Percentiles rank a stretch among this genome's conserved stretches.
Evolutionary conservation across 92 coral and sea anemone genomes (phyloP).

Genomic region (Paragorgia papillata): DNA sequence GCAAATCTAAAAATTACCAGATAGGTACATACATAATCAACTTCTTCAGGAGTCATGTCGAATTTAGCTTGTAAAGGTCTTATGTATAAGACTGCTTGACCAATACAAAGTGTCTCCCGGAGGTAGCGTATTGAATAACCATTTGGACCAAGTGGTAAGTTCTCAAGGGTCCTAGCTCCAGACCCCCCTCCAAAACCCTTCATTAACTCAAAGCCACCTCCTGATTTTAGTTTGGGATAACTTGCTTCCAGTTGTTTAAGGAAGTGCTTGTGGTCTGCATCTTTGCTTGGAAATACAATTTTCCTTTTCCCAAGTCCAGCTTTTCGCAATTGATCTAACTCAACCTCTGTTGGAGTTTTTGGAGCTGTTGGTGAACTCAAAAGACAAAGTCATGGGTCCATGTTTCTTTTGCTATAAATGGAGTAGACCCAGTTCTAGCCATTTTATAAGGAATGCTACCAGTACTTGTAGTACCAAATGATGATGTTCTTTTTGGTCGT

Average conservation of each 20-base stretch:
- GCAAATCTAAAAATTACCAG: too few relatives aligned
- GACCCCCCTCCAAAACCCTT: slow-evolving; percentile 51
- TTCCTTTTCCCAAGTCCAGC: slow-evolving; percentile 52
- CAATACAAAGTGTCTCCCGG: slow-evolving; percentile 26
- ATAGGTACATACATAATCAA: slow-evolving; percentile 8
- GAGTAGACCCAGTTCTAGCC: slow-evolving; percentile 6
- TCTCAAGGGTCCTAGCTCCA: slow-evolving; percentile 37
- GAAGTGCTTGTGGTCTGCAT: slow-evolving; percentile 32
- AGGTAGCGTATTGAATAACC: slow-evolving; percentile 31
- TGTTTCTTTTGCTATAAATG: slow-evolving; percentile 38
- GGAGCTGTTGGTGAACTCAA: slow-evolving; percentile 29
- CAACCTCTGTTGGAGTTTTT: slow-evolving; percentile 40
- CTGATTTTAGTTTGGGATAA: slow-evolving; percentile 45
- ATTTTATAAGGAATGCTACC: slow-evolving; percentile 8
- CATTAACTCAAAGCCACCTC: slow-evolving; percentile 55
- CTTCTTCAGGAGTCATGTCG: slow-evolving; percentile 23
- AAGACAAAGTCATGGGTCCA: slow-evolving; percentile 49
- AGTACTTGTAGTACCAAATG: not conserved
- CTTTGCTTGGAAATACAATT: slow-evolving; percentile 51
- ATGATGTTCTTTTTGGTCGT: slow-evolving; percentile 12
- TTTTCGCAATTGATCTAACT: slow-evolving; percentile 20
- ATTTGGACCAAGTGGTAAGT: slow-evolving; percentile 49
- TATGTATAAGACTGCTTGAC: slow-evolving; percentile 33
- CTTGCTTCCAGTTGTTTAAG: slow-evolving; percentile 42
- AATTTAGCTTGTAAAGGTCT: slow-evolving; percentile 16